These are phyloP conservation scores for Acromyrmex echinatior DNA, from an alignment of 1,140 invertebrate species.

Conservation along the genomic window DNA sequence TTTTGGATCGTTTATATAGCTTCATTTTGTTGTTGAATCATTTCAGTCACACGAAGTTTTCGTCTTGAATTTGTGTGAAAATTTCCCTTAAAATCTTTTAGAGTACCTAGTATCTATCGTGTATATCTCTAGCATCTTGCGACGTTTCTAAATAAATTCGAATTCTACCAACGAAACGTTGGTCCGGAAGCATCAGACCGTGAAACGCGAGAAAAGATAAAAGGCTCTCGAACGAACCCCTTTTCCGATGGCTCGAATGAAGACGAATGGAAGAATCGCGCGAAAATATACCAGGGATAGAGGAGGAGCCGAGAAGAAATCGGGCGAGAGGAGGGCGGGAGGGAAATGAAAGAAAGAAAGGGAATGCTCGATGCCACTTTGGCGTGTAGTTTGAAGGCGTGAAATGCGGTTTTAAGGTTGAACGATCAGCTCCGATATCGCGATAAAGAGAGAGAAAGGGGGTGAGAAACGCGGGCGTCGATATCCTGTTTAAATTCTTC, in stretches of 20 bases:
- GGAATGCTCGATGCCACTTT: slow-evolving; percentile 66
- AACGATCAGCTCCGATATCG: slow-evolving; percentile 65
- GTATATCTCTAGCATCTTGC: slow-evolving; percentile 43
- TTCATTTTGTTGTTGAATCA: too few relatives aligned
- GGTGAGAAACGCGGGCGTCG: slow-evolving; percentile 4
- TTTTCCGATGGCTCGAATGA: slow-evolving; percentile 72
- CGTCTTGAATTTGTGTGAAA: too few relatives aligned
- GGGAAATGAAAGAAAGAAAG: slow-evolving; percentile 60
- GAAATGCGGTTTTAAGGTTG: slow-evolving; percentile 55
- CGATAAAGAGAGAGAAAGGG: slow-evolving; percentile 25
- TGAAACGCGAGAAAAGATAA: slow-evolving; percentile 74
- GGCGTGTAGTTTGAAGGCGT: slow-evolving; percentile 46
- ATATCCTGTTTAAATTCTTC: slow-evolving; percentile 50
- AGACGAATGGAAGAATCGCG: slow-evolving; percentile 78
- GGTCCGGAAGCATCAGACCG: slow-evolving; percentile 64
- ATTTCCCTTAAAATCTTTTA: too few relatives aligned
- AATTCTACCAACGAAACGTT: slow-evolving; percentile 53
- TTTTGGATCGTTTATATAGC: too few relatives aligned
- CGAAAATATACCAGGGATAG: slow-evolving; percentile 61
- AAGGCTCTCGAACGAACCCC: slow-evolving; percentile 66
- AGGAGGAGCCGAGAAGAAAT: neutral
- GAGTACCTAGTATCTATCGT: neutral
- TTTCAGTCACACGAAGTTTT: too few relatives aligned
- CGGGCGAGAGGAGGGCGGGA: neutral
- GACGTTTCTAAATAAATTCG: slow-evolving; percentile 62